These are phyloP conservation scores for Maniola jurtina DNA, from an alignment of 1,140 invertebrate species.

Conservation along the genomic window DNA sequence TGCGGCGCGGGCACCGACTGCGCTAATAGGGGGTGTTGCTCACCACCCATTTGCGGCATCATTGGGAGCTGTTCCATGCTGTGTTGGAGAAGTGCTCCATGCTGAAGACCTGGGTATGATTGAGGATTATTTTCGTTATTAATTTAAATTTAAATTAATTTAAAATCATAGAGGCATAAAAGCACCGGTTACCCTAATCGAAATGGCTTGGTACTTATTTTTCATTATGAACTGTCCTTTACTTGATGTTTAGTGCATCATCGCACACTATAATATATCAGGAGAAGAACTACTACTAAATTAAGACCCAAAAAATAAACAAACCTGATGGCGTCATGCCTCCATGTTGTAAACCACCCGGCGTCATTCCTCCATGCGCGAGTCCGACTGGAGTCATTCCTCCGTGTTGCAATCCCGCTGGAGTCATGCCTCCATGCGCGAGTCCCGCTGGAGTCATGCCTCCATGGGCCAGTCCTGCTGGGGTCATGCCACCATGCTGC, in stretches of 20 bases:
- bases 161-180: no score
- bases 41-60: slow-evolving; percentile 76
- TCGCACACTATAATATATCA: no score
- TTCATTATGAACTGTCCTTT: no score
- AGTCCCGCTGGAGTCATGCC: slow-evolving; percentile 44
- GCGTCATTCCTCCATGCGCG: slow-evolving; percentile 1
- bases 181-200: no score
- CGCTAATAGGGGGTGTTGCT: slow-evolving; percentile 50
- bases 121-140: background rate
- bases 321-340: slow-evolving; percentile 24
- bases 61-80: slow-evolving; percentile 73
- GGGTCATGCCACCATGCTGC: slow-evolving; percentile 39
- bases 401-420: slow-evolving; percentile 56
- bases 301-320: background rate
- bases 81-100: slow-evolving; percentile 48
- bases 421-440: slow-evolving; percentile 39
- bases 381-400: slow-evolving; percentile 39
- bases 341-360: slow-evolving; percentile 4
- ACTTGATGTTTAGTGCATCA: no score
- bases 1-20: slow-evolving; percentile 26
- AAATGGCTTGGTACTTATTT: no score
- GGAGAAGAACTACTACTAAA: no score
- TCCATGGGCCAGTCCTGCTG: slow-evolving; percentile 45
- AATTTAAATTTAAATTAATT: no score
- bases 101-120: slow-evolving; percentile 33